These are phyloP conservation scores for Oscheius sp. DNA, from an alignment of 2,888 invertebrate genomes.

Conservation along the genomic window DNA sequence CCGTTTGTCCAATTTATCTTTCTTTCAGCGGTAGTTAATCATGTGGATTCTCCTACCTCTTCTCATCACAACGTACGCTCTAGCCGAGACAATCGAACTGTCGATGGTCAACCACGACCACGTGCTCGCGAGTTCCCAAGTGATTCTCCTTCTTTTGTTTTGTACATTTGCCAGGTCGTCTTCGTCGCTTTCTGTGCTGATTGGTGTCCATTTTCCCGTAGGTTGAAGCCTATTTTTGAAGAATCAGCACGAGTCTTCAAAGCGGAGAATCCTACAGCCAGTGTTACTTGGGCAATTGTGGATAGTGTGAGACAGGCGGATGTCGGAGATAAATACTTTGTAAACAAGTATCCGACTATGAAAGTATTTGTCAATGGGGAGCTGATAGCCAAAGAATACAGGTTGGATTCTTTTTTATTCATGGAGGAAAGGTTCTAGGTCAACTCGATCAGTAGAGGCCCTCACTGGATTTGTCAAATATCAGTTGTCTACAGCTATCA, in stretches of 20 bases:
- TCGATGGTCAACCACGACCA: slow-evolving; percentile 63
- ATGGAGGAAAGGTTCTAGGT: slow-evolving; percentile 41
- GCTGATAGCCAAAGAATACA: slow-evolving; percentile 73
- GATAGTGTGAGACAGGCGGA: slow-evolving; percentile 71
- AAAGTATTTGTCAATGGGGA: slow-evolving; percentile 81
- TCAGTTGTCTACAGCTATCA: slow-evolving; percentile 86
- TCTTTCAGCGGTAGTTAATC: slow-evolving; percentile 13
- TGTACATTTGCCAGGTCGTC: slow-evolving; percentile 78
- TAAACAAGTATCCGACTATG: slow-evolving; percentile 95
- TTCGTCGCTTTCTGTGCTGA: slow-evolving; percentile 99
- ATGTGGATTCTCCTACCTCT: slow-evolving; percentile 13
- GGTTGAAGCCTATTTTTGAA: slow-evolving; percentile 93
- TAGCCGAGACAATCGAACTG: slow-evolving; percentile 41
- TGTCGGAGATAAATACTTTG: slow-evolving; percentile 91
- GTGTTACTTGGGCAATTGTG: slow-evolving; percentile 66
- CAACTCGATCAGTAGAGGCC: slow-evolving; percentile 84
- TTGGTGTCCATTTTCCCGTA: slow-evolving; percentile 98
- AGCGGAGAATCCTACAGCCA: slow-evolving; percentile 47
- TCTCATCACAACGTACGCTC: neutral
- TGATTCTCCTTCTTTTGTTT: slow-evolving; percentile 28
- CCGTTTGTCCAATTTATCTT: neutral
- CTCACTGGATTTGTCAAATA: slow-evolving; percentile 87
- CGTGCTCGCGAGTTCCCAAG: slow-evolving; percentile 60
- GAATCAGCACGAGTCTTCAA: slow-evolving; percentile 80
- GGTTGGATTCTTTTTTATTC: slow-evolving; percentile 36